phyloP scores from a whole-genome alignment of 64 coral and sea anemone species.

The Orbicella faveolata region DNA sequence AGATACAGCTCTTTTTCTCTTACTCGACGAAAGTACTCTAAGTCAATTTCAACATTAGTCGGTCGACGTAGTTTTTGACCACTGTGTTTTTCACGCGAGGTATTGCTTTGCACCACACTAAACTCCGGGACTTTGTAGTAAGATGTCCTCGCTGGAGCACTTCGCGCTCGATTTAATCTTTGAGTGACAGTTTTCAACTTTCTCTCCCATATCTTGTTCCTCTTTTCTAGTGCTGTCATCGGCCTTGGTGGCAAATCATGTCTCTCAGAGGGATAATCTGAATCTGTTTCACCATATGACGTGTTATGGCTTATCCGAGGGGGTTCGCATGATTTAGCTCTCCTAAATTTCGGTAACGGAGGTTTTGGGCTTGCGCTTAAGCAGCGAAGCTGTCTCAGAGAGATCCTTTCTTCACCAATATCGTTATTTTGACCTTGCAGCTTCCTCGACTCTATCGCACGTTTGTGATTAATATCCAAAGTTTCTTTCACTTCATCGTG shows the following conservation, averaged over 20 bases:
- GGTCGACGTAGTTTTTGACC: not conserved
- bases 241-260: conserved; percentile 59
- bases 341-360: conserved; percentile 72
- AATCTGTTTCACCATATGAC: not conserved
- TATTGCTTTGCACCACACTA: conserved; percentile 1
- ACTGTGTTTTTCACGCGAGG: not conserved
- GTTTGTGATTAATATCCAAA: conserved; percentile 42
- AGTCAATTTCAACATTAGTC: conserved; percentile 45
- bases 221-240: conserved; percentile 85
- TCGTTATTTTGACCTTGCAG: conserved; percentile 29
- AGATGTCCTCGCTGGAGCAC: conserved; percentile 68
- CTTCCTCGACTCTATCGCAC: not conserved
- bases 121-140: conserved; percentile 80
- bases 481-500: conserved; percentile 67
- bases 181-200: conserved; percentile 77
- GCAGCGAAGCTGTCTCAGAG: conserved; percentile 69
- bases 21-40: conserved; percentile 46
- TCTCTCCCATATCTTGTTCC: conserved; percentile 85
- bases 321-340: conserved; percentile 68
- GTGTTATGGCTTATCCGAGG: not conserved
- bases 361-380: conserved; percentile 82
- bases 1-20: conserved; percentile 73
- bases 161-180: conserved; percentile 73
- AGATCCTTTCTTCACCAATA: conserved; percentile 13
- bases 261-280: not conserved